These are phyloP conservation scores for Astatoreochromis straeleni DNA, from an alignment of 2,113 vertebrate genomes.

Conservation along the genomic window DNA sequence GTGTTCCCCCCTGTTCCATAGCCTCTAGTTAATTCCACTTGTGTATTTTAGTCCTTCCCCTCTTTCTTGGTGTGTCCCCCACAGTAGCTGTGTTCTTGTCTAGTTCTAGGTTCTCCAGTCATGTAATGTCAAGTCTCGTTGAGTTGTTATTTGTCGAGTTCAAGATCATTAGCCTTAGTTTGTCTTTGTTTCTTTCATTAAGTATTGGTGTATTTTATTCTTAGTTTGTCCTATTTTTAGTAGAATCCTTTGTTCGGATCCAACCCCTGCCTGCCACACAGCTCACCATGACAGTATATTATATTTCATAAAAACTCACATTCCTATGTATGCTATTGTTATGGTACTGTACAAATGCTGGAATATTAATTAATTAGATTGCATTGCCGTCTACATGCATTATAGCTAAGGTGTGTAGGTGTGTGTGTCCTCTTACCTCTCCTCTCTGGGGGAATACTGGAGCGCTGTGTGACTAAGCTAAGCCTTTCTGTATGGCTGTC, in stretches of 20 bases:
- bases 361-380: not conserved
- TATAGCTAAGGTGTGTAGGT: not conserved
- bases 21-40: not conserved
- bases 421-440: not conserved
- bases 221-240: not conserved
- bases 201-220: not conserved
- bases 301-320: not conserved
- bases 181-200: not conserved
- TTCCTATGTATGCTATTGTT: not conserved
- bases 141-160: not conserved
- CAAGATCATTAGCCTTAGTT: not conserved
- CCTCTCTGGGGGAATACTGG: not conserved
- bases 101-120: not conserved
- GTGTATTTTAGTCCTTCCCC: not conserved
- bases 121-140: not conserved
- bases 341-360: not conserved
- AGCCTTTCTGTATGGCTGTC: not conserved
- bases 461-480: not conserved
- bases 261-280: not conserved
- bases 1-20: not conserved
- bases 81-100: not conserved
- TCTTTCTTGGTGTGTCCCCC: not conserved
- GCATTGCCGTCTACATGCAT: not conserved
- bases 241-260: accelerated
- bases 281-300: not conserved